Percentiles rank a stretch among this genome's conserved stretches.
Evolutionary conservation across 2,888 invertebrate genomes (phyloP).

Genomic region (Rhopalosiphum nymphaeae): DNA sequence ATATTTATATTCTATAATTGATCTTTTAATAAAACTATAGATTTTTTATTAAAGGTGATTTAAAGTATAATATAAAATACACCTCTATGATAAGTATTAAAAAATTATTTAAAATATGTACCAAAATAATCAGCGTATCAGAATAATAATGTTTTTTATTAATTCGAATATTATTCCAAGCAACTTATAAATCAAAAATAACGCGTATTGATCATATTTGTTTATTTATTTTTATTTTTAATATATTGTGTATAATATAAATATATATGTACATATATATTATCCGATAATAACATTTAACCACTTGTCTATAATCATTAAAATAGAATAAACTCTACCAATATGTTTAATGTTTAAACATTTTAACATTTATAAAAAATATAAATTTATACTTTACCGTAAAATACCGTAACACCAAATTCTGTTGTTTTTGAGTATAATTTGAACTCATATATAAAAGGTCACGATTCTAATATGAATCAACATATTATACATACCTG

Average conservation of each 20-base stretch:
- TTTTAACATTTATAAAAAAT: not conserved
- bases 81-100: not conserved
- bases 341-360: not conserved
- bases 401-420: not conserved
- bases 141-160: not conserved
- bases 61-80: not conserved
- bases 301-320: not conserved
- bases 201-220: not conserved
- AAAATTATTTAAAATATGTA: not conserved
- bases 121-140: not conserved
- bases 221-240: not conserved
- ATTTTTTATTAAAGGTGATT: not conserved
- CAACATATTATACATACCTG: constrained; percentile 57
- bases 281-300: not conserved
- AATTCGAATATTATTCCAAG: not conserved
- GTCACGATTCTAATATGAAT: not conserved
- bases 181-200: not conserved
- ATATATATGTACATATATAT: not conserved
- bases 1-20: not conserved
- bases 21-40: not conserved
- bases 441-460: not conserved
- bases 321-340: not conserved
- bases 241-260: not conserved
- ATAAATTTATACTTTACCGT: not conserved
- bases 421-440: not conserved